Evolutionary conservation across 2,113 vertebrate species (phyloP).

Genomic region (Zapus hudsonius): DNA sequence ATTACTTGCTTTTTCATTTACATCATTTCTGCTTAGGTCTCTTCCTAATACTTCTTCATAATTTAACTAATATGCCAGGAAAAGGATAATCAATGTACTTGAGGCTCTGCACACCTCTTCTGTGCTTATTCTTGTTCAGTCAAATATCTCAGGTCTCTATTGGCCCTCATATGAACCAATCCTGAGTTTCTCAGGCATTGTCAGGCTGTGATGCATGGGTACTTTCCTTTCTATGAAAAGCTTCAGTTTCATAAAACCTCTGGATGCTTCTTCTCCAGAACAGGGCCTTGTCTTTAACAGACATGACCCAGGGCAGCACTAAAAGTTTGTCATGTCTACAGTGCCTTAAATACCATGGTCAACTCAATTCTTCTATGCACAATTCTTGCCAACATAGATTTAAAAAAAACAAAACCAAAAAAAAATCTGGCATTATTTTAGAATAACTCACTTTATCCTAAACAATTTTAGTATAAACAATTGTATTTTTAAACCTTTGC

Average conservation of each 20-base stretch:
- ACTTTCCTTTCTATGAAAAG: background rate
- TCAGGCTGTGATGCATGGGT: background rate
- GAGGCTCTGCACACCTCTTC: background rate
- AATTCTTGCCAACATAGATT: background rate
- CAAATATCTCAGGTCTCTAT: background rate
- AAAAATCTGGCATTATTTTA: slow-evolving; percentile 38
- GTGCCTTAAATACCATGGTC: background rate
- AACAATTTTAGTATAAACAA: background rate
- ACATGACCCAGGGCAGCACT: background rate
- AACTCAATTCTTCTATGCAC: background rate
- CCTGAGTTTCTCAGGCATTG: background rate
- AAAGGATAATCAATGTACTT: background rate
- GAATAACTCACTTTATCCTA: background rate
- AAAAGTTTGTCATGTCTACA: background rate
- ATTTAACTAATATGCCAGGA: background rate
- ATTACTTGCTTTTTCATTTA: background rate
- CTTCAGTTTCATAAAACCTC: background rate
- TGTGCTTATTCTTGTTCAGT: background rate
- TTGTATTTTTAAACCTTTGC: background rate
- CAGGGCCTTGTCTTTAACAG: background rate
- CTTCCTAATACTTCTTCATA: background rate
- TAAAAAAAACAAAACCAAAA: slow-evolving; percentile 1
- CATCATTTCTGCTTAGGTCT: background rate
- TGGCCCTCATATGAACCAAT: background rate
- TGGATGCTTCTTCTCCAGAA: background rate